Percentiles rank a stretch among this genome's conserved stretches.
These are phyloP conservation scores for Diaprepes abbreviatus DNA, from an alignment of 2,888 invertebrate genomes.

Conservation along the genomic window DNA sequence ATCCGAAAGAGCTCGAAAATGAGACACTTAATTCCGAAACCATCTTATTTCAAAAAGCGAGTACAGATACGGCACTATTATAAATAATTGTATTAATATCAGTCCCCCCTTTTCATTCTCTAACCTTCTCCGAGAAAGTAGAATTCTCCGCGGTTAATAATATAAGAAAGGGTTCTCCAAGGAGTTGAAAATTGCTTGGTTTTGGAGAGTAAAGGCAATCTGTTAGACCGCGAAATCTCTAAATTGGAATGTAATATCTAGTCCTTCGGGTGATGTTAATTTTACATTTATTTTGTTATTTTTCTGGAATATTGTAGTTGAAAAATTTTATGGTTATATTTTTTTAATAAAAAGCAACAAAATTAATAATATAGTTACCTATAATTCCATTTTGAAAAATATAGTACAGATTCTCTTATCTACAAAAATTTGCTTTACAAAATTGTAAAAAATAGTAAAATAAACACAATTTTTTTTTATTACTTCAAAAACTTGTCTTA, in stretches of 20 bases:
- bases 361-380: too few species aligned
- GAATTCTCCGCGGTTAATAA: constrained; percentile 14
- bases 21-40: not conserved
- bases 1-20: not conserved
- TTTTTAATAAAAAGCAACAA: too few species aligned
- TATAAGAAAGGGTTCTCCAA: constrained; percentile 6
- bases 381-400: too few species aligned
- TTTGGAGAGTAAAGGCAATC: constrained; percentile 11
- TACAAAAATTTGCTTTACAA: too few species aligned
- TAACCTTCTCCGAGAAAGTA: not conserved
- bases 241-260: constrained; percentile 6
- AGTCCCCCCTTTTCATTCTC: constrained; percentile 4
- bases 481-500: too few species aligned
- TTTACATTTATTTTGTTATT: not conserved
- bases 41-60: not conserved
- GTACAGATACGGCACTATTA: not conserved
- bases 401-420: too few species aligned
- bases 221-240: not conserved
- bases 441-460: too few species aligned
- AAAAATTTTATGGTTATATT: too few species aligned
- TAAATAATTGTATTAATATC: constrained; percentile 18
- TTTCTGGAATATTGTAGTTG: too few species aligned
- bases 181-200: not conserved
- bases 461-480: too few species aligned
- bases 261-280: not conserved